Evolutionary conservation across 2,797 vertebrate species (phyloP).

Genomic region (Semaprochilodus insignis): DNA sequence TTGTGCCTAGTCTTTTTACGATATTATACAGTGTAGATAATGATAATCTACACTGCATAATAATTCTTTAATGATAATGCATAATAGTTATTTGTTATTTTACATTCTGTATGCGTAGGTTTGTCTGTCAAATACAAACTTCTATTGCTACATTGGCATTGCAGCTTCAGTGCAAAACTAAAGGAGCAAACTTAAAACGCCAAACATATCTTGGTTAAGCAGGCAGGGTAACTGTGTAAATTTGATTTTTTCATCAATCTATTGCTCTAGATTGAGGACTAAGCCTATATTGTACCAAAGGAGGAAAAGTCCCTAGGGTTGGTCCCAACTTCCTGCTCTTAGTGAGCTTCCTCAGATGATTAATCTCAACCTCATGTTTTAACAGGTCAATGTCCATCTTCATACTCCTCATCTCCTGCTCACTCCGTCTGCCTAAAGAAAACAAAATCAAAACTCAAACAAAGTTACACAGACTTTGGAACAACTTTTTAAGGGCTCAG

Average conservation of each 20-base stretch:
- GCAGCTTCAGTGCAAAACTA: neutral
- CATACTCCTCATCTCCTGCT: constrained; percentile 59
- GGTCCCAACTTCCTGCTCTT: constrained; percentile 40
- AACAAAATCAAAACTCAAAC: neutral
- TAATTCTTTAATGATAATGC: too few relatives aligned
- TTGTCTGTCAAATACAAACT: neutral
- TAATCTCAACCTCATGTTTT: constrained; percentile 65
- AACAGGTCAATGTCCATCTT: constrained; percentile 64
- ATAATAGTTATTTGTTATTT: too few relatives aligned
- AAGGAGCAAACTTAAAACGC: neutral
- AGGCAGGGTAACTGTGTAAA: neutral
- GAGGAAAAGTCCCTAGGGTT: constrained; percentile 23
- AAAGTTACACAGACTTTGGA: neutral
- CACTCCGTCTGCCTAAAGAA: constrained; percentile 45
- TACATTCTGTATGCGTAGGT: too few relatives aligned
- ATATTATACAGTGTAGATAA: too few relatives aligned
- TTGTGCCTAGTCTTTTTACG: too few relatives aligned
- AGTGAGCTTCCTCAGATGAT: constrained; percentile 53
- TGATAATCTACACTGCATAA: too few relatives aligned
- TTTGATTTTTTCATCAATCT: neutral
- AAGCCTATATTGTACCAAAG: constrained; percentile 35
- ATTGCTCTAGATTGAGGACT: neutral
- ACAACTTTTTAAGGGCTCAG: neutral
- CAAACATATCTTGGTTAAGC: neutral
- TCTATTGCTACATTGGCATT: neutral